A percentile compares a stretch with the other conserved stretches of the same genome.
Conservation (phyloP, 1,140 invertebrate species). For the Bactericera cockerelli region DNA sequence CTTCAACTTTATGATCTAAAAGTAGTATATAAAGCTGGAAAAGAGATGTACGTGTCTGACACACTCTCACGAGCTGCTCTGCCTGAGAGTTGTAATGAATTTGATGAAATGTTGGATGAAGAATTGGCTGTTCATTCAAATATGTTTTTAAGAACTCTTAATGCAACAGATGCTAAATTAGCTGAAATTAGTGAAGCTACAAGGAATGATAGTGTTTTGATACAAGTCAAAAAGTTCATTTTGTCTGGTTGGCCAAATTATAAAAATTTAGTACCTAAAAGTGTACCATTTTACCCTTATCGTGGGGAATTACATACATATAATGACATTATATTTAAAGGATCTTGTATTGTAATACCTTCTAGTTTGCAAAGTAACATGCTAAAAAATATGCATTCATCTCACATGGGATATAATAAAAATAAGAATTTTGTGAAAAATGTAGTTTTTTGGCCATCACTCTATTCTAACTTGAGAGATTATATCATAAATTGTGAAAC, state of each 20-base stretch:
- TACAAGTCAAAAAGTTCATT: too few relatives aligned
- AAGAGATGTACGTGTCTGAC: slow-evolving; percentile 31
- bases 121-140: slow-evolving; percentile 10
- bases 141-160: slow-evolving; percentile 15
- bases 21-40: slow-evolving; percentile 28
- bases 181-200: too few relatives aligned
- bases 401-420: slow-evolving; percentile 32
- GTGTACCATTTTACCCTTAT: slow-evolving; percentile 24
- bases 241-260: background rate
- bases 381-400: slow-evolving; percentile 28
- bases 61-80: slow-evolving; percentile 27
- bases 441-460: slow-evolving; percentile 31
- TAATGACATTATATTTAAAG: slow-evolving; percentile 28
- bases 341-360: slow-evolving; percentile 28
- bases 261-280: too few relatives aligned
- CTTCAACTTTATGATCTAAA: slow-evolving; percentile 24
- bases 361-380: slow-evolving; percentile 25
- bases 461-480: slow-evolving; percentile 31
- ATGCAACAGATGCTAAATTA: slow-evolving; percentile 14
- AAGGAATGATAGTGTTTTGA: slow-evolving; percentile 13
- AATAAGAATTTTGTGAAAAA: slow-evolving; percentile 27
- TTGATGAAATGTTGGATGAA: slow-evolving; percentile 21
- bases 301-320: slow-evolving; percentile 25
- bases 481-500: slow-evolving; percentile 27
- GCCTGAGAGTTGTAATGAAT: slow-evolving; percentile 15